phyloP scores from a whole-genome alignment of 2,797 vertebrate species.

The Pampus argenteus region DNA sequence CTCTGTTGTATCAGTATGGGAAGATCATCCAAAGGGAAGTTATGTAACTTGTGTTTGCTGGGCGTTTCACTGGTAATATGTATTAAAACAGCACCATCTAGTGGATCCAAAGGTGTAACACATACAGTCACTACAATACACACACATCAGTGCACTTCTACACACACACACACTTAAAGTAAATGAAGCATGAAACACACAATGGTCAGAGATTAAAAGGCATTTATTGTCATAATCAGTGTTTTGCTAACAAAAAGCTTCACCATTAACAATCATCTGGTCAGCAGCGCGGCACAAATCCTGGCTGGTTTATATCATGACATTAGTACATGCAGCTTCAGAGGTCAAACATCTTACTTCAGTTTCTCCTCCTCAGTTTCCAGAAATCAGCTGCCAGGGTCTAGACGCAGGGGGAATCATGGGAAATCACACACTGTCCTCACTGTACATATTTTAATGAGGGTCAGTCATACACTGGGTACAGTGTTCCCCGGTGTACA shows the following conservation, averaged over 20 bases:
- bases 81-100: conserved; percentile 57
- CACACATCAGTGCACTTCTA: not conserved
- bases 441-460: not conserved
- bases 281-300: conserved; percentile 8
- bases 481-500: conserved; percentile 80
- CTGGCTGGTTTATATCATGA: not conserved
- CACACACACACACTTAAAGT: not conserved
- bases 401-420: not conserved
- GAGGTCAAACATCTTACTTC: not conserved
- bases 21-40: not conserved
- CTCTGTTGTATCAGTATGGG: too few species aligned
- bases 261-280: conserved; percentile 7
- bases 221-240: conserved; percentile 20
- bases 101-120: conserved; percentile 30
- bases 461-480: conserved; percentile 59
- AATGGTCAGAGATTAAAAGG: conserved; percentile 8
- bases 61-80: not conserved
- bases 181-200: conserved; percentile 22
- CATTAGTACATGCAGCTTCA: not conserved
- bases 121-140: not conserved
- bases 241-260: conserved; percentile 9
- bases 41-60: not conserved
- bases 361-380: not conserved
- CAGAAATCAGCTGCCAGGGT: not conserved
- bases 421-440: not conserved